Base-by-base conservation (phyloP, 2,888 invertebrate species). In the Catocala fraxini region DNA sequence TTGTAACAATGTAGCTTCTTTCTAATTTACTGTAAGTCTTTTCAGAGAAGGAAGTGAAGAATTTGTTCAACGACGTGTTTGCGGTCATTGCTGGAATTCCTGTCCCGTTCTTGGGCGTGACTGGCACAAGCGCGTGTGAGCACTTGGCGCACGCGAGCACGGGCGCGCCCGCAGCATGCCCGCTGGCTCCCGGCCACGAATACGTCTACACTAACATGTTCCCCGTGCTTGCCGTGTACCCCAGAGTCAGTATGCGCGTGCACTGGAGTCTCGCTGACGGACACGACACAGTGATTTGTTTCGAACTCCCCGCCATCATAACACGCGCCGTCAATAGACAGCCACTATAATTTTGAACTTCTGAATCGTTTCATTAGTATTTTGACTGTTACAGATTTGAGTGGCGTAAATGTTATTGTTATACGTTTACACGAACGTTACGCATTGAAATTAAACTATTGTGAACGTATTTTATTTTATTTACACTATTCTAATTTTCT, bases 71-170 rank as follows among this genome's bases (percentile, higher is more conserved):
- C 55, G 87, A 92, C 3, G 97, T 97, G 4, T 88, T 88, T 34
- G 89, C 85, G 0, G 25, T 41, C 0, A 65, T 97, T 15, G 83
- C 93, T 3, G 95, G 95, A 0, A 70, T 97, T 0, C 95, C 95
- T 0, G 85, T 97, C 55, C 97, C 97, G 0, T 97, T 97, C 82
- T 83, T 97, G 25, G 97, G 97, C 7, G 96, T 97, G 49, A 96
- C 96, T 73, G 96, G 96, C 9, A 95, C 94, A 42, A 93, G 94
- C 68, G 97, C 97, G 7, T 97, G 97, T 75, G 84, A 90, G 4
- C 89, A 95, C 59, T 89, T 95, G 59, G 69, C 63, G 13, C 72
- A 70, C 13, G 86, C 84, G 4, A 85, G 84, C 4, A 56, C 66
- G 0, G 92, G 87, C 51, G 93, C 94, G 0, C 91, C 95, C 63